Evolutionary conservation across 2,797 vertebrate genomes (phyloP).

Genomic region (Apogon hyalosoma): DNA sequence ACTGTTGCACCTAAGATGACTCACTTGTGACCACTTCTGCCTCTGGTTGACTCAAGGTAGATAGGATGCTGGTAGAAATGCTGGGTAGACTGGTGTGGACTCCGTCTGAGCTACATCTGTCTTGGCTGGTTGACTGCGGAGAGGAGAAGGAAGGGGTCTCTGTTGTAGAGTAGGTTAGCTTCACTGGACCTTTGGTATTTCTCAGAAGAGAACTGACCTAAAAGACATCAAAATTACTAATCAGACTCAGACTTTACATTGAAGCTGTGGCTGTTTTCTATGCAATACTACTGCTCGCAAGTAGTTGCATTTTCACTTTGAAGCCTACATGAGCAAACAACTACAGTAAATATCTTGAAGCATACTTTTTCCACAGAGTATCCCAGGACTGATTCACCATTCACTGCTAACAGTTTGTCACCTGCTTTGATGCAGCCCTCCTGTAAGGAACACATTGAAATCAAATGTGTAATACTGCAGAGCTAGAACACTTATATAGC

Average conservation of each 20-base stretch:
- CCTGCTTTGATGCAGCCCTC: conserved; percentile 88
- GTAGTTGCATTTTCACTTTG: background rate
- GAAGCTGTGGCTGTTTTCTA: background rate
- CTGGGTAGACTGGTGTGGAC: conserved; percentile 51
- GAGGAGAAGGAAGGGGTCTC: conserved; percentile 54
- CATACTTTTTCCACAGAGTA: conserved; percentile 88
- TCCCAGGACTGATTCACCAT: conserved; percentile 88
- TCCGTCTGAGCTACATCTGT: conserved; percentile 50
- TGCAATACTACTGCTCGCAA: background rate
- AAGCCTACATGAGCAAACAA: background rate
- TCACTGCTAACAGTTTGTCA: conserved; percentile 87
- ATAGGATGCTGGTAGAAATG: conserved; percentile 23
- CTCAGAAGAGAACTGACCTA: conserved; percentile 89
- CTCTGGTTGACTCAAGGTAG: conserved; percentile 73
- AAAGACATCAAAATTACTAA: conserved; percentile 29
- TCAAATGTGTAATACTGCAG: background rate
- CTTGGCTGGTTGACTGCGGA: conserved; percentile 53
- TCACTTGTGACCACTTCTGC: conserved; percentile 88
- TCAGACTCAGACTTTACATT: background rate
- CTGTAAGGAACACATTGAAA: conserved; percentile 72
- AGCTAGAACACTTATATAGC: background rate
- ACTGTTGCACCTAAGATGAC: conserved; percentile 24
- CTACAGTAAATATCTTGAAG: background rate
- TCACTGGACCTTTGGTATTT: conserved; percentile 83
- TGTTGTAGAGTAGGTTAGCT: conserved; percentile 83